These are phyloP conservation scores for Elysia crispata DNA, from an alignment of 2,888 invertebrate genomes.

Conservation along the genomic window DNA sequence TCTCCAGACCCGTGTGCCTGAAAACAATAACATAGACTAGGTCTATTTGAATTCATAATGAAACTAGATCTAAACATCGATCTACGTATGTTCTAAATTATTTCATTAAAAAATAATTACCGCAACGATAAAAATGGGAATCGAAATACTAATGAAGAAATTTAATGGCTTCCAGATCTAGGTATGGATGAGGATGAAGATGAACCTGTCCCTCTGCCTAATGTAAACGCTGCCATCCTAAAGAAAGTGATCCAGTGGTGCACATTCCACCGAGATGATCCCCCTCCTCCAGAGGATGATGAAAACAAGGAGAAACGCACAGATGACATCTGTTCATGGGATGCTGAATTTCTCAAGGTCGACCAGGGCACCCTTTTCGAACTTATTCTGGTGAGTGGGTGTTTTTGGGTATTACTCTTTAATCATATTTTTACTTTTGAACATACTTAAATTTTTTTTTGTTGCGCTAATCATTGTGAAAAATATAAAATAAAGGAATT, in stretches of 20 bases:
- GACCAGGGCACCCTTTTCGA: conserved; percentile 89
- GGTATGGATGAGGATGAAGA: conserved; percentile 83
- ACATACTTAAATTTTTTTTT: background rate
- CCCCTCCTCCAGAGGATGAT: conserved; percentile 90
- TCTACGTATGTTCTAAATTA: no score
- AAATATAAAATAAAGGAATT: no score
- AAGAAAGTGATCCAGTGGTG: conserved; percentile 83
- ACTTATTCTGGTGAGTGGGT: conserved; percentile 85
- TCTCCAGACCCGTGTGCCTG: no score
- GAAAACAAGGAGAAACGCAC: conserved; percentile 99
- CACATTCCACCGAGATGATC: conserved; percentile 85
- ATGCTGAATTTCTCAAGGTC: conserved; percentile 98
- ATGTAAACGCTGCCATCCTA: conserved; percentile 97
- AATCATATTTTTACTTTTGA: background rate
- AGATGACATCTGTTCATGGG: conserved; percentile 99
- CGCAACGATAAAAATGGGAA: no score
- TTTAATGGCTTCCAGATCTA: no score
- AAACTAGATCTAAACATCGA: no score
- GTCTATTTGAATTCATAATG: no score
- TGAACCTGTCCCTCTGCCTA: conserved; percentile 92
- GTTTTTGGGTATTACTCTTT: no score
- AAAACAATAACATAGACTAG: no score
- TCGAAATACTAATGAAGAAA: no score
- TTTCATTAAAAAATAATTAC: no score
- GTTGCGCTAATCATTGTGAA: background rate